These are phyloP conservation scores for Lithobates sylvaticus DNA, from an alignment of 2,797 vertebrate genomes.

Conservation along the genomic window DNA sequence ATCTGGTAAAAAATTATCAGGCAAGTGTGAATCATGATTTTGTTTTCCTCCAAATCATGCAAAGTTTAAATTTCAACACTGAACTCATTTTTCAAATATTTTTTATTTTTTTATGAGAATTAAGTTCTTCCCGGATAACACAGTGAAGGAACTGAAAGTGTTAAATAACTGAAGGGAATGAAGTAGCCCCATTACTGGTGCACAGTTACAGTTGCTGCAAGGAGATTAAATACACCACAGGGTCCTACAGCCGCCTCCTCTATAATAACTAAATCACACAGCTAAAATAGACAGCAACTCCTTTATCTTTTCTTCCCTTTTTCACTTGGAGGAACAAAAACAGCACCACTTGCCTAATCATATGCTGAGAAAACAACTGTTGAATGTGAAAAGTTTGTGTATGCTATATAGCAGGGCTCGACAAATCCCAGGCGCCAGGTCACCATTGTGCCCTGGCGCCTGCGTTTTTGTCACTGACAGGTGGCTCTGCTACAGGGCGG, in stretches of 20 bases:
- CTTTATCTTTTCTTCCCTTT: slow-evolving; percentile 2
- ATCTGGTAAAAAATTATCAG: no score
- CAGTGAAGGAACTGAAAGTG: not conserved
- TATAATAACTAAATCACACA: not conserved
- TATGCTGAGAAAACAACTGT: slow-evolving; percentile 21
- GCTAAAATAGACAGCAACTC: not conserved
- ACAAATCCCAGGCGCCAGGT: no score
- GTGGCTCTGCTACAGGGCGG: no score
- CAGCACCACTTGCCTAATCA: not conserved
- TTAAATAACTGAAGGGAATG: not conserved
- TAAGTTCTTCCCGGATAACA: not conserved
- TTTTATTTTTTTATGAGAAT: not conserved
- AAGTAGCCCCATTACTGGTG: not conserved
- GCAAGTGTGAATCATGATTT: no score
- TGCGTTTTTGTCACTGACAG: no score
- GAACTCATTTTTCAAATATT: no score
- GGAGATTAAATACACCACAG: not conserved
- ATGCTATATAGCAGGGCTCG: not conserved
- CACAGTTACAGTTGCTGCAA: not conserved
- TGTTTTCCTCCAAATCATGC: no score
- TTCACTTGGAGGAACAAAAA: not conserved
- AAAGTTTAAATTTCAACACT: no score
- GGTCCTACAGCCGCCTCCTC: not conserved
- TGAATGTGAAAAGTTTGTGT: not conserved
- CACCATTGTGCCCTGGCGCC: no score